These are phyloP conservation scores for Cheilosia urbana DNA, from an alignment of 2,888 invertebrate genomes.

Conservation along the genomic window DNA sequence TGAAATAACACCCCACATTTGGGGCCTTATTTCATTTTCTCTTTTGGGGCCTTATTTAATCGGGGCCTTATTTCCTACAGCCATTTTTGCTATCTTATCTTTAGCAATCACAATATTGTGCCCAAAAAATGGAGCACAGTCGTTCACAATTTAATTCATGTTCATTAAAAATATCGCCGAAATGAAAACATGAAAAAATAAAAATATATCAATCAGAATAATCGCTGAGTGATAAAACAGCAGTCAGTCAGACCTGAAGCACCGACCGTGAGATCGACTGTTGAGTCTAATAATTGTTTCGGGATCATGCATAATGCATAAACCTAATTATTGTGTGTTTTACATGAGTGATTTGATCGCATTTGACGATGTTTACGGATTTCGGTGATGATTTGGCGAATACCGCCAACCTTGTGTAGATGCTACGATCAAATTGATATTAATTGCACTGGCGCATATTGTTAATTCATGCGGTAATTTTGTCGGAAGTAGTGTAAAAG, in stretches of 20 bases:
- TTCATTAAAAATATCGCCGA: not conserved
- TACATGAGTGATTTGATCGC: not conserved
- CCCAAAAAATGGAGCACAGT: not conserved
- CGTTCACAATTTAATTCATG: not conserved
- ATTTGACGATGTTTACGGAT: not conserved
- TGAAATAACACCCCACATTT: no score
- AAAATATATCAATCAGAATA: not conserved
- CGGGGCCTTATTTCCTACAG: no score
- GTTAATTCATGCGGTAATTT: constrained; percentile 24
- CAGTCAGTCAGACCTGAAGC: no score
- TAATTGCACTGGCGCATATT: not conserved
- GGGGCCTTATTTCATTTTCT: no score
- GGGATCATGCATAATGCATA: not conserved
- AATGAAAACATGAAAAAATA: not conserved
- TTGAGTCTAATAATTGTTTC: no score
- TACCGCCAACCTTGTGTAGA: not conserved
- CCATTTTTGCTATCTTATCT: no score
- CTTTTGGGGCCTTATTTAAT: no score
- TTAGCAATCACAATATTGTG: not conserved
- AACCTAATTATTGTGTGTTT: not conserved
- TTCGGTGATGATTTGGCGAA: constrained; percentile 2
- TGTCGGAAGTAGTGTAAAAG: not conserved
- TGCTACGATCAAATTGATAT: not conserved
- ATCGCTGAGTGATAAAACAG: not conserved
- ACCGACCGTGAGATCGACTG: no score